Percentiles rank a stretch among this genome's conserved stretches.
Conservation (phyloP, 2,888 invertebrate genomes). For the Plagodis pulveraria region DNA sequence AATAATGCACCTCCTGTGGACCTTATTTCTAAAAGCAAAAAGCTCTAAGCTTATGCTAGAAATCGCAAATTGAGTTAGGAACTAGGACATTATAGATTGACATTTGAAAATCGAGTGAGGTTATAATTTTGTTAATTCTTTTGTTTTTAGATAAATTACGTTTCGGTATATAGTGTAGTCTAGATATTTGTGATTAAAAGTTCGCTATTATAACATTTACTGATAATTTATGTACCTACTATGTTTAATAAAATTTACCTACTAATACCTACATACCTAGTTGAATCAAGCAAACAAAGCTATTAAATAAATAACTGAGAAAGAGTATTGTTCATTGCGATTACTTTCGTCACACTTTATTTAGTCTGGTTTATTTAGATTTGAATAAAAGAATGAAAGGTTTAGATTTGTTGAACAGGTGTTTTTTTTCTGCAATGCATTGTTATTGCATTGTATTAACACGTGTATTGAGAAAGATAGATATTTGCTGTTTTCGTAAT, state of each 20-base stretch:
- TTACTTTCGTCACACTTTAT: no score
- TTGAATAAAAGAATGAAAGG: not conserved
- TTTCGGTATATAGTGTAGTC: slow-evolving; percentile 7
- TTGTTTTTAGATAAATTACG: slow-evolving; percentile 41
- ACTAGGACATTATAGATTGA: slow-evolving; percentile 50
- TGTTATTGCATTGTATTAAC: no score
- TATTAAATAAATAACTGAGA: no score
- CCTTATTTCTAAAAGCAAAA: slow-evolving; percentile 44
- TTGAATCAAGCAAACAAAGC: no score
- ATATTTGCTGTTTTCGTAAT: no score
- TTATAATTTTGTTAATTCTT: slow-evolving; percentile 48
- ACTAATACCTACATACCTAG: no score
- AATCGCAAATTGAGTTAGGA: slow-evolving; percentile 26
- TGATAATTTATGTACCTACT: no score
- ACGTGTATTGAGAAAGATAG: no score
- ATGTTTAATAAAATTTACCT: no score
- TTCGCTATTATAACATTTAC: no score
- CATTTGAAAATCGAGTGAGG: slow-evolving; percentile 51
- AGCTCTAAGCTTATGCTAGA: slow-evolving; percentile 40
- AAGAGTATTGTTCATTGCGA: no score
- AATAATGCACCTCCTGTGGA: slow-evolving; percentile 38
- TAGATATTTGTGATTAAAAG: not conserved
- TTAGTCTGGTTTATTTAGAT: not conserved
- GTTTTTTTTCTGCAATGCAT: no score
- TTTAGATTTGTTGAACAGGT: not conserved